These are phyloP conservation scores for Prochilodus magdalenae DNA, from an alignment of 2,113 vertebrate species.

Conservation along the genomic window DNA sequence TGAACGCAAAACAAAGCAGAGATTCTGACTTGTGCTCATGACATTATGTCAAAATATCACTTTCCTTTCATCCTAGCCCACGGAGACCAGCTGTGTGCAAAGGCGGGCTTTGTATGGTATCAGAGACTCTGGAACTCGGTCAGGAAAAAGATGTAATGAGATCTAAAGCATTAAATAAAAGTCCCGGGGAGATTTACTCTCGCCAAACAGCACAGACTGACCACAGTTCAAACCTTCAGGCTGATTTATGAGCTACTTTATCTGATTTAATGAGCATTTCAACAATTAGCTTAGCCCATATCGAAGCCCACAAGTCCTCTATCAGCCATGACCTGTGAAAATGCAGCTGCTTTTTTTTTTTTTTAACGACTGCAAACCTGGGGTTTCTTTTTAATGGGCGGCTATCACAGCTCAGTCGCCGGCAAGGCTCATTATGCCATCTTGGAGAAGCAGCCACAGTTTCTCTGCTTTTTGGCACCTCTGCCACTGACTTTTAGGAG, in stretches of 20 bases:
- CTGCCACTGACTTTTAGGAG: slow-evolving; percentile 63
- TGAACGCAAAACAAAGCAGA: slow-evolving; percentile 41
- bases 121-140: slow-evolving; percentile 68
- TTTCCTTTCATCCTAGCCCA: slow-evolving; percentile 62
- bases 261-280: slow-evolving; percentile 76
- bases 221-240: slow-evolving; percentile 65
- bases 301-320: slow-evolving; percentile 51
- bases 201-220: slow-evolving; percentile 65
- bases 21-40: slow-evolving; percentile 30
- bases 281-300: slow-evolving; percentile 75
- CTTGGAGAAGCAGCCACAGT: slow-evolving; percentile 51
- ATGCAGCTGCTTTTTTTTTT: slow-evolving; percentile 69
- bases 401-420: slow-evolving; percentile 62
- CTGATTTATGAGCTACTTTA: slow-evolving; percentile 80
- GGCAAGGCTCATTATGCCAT: slow-evolving; percentile 64
- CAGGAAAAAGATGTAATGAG: slow-evolving; percentile 73
- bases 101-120: slow-evolving; percentile 55
- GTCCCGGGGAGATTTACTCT: slow-evolving; percentile 62
- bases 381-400: slow-evolving; percentile 72
- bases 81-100: slow-evolving; percentile 60
- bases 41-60: slow-evolving; percentile 52
- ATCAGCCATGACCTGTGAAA: slow-evolving; percentile 67
- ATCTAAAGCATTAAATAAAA: slow-evolving; percentile 67
- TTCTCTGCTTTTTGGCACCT: slow-evolving; percentile 37
- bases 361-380: slow-evolving; percentile 61